phyloP scores from a whole-genome alignment of 2,797 vertebrate species.

The Podargus strigoides region DNA sequence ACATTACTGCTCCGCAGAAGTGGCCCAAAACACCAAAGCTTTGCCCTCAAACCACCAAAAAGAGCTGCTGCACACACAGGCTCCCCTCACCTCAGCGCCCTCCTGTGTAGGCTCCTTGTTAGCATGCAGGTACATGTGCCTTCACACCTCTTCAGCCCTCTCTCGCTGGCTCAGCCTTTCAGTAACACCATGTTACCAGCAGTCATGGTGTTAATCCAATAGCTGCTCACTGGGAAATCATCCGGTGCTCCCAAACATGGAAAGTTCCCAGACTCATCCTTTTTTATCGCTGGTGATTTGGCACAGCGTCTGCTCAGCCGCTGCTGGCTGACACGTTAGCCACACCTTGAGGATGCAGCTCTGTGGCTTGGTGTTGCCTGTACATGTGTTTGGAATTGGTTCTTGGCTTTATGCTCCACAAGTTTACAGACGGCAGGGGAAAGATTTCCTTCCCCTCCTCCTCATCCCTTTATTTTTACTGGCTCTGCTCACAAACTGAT shows the following conservation, averaged over 20 bases:
- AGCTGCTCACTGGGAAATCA: not conserved
- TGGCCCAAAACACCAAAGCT: not conserved
- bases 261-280: not conserved
- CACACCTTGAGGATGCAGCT: not conserved
- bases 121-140: accelerated
- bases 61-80: not conserved
- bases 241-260: not conserved
- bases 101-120: accelerated
- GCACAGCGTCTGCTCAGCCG: not conserved
- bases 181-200: not conserved
- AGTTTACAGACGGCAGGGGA: not conserved
- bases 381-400: not conserved
- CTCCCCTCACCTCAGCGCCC: not conserved
- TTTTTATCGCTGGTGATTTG: not conserved
- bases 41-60: not conserved
- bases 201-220: not conserved
- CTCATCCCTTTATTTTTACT: not conserved
- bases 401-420: not conserved
- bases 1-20: not conserved
- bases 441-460: not conserved
- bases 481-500: not conserved
- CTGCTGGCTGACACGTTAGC: not conserved
- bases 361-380: not conserved
- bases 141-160: not conserved
- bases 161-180: accelerated